phyloP scores from a whole-genome alignment of 2,797 vertebrate genomes.

The Urosaurus nigricauda region DNA sequence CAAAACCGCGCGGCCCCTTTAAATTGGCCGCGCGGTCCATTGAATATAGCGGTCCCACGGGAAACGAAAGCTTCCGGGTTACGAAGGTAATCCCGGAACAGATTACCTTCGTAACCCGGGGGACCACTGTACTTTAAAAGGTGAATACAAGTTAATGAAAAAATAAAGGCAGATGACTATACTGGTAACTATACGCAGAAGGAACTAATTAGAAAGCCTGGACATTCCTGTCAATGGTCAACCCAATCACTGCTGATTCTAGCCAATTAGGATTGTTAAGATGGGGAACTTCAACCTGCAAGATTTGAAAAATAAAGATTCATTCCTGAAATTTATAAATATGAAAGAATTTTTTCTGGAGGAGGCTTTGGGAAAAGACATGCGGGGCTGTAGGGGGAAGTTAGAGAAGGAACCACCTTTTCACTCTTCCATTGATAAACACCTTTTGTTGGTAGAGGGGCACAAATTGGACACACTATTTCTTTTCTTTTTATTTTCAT shows the following conservation, averaged over 20 bases:
- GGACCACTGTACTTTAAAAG: too few relatives aligned
- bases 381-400: too few relatives aligned
- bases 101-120: too few relatives aligned
- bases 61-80: too few relatives aligned
- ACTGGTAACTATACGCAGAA: neutral
- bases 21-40: too few relatives aligned
- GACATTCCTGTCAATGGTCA: neutral
- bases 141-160: too few relatives aligned
- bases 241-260: neutral
- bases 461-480: neutral
- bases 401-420: neutral
- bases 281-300: neutral
- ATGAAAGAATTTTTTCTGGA: neutral
- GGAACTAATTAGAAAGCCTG: neutral
- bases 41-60: too few relatives aligned
- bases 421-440: neutral
- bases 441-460: neutral
- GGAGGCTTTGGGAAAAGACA: neutral
- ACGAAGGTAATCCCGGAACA: too few relatives aligned
- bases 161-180: too few relatives aligned
- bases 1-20: too few relatives aligned
- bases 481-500: neutral
- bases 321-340: neutral
- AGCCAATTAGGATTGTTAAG: neutral
- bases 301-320: neutral